Evolutionary conservation across 2,113 vertebrate species (phyloP).

Genomic region (Phainopepla nitens): DNA sequence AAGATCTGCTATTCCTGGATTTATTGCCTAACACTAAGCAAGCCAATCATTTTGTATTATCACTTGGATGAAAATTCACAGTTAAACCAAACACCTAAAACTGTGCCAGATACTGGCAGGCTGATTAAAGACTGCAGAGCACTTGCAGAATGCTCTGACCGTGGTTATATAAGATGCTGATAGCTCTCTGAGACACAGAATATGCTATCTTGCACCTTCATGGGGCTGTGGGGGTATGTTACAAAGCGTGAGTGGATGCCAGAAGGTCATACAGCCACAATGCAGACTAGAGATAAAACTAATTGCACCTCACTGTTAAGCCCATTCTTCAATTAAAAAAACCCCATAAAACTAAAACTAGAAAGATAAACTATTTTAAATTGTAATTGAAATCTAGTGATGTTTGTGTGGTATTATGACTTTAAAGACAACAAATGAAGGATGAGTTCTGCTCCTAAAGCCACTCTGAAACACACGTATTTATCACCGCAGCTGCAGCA

Average conservation of each 20-base stretch:
- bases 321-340: not conserved
- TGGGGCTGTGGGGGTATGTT: too few relatives aligned
- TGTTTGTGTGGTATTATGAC: not conserved
- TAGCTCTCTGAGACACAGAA: not conserved
- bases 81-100: not conserved
- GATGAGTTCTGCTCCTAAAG: not conserved
- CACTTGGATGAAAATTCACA: not conserved
- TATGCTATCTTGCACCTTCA: not conserved
- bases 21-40: not conserved
- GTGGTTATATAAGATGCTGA: not conserved
- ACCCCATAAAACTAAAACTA: not conserved
- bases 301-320: not conserved
- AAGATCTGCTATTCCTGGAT: not conserved
- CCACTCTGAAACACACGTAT: not conserved
- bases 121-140: not conserved
- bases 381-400: not conserved
- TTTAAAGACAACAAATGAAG: not conserved
- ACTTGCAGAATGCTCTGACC: not conserved
- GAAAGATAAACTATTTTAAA: not conserved
- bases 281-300: not conserved
- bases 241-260: not conserved
- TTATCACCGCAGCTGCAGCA: not conserved
- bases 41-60: not conserved
- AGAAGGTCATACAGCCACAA: not conserved
- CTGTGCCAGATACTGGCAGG: not conserved